Percentiles rank a stretch among this genome's conserved stretches.
phyloP scores from a whole-genome alignment of 2,888 invertebrate species.

The Timandra comae region DNA sequence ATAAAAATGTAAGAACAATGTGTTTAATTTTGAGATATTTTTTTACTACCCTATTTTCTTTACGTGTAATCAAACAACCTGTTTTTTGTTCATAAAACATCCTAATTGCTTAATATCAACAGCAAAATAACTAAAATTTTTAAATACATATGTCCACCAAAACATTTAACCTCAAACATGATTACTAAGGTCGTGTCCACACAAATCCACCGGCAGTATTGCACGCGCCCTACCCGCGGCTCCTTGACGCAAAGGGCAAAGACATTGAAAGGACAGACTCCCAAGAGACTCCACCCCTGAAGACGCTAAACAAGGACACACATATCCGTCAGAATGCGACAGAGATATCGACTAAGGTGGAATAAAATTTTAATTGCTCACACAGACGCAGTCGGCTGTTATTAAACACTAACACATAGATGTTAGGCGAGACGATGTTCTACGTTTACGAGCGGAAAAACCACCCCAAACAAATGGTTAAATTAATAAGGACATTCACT shows the following conservation, averaged over 20 bases:
- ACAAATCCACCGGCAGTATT: conserved; percentile 41
- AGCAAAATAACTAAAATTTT: no score
- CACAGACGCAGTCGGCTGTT: conserved; percentile 49
- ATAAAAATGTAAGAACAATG: no score
- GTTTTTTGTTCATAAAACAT: no score
- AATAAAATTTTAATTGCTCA: conserved; percentile 76
- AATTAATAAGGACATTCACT: conserved; percentile 66
- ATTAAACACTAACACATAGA: conserved; percentile 46
- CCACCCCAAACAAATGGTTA: conserved; percentile 68
- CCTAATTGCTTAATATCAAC: no score
- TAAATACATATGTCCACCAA: no score
- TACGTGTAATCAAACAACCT: no score
- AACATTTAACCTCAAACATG: no score
- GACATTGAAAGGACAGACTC: conserved; percentile 81
- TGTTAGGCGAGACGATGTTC: conserved; percentile 50
- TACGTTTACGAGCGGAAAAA: conserved; percentile 60
- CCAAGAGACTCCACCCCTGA: conserved; percentile 77
- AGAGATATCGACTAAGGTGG: conserved; percentile 62
- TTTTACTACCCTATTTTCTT: no score
- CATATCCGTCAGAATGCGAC: conserved; percentile 47
- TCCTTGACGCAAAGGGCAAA: conserved; percentile 76
- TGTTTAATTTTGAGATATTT: no score
- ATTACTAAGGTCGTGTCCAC: no score
- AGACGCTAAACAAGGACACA: conserved; percentile 59
- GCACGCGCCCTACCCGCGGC: conserved; percentile 66